These are phyloP conservation scores for Onthophagus taurus DNA, from an alignment of 1,140 invertebrate genomes.

Conservation along the genomic window DNA sequence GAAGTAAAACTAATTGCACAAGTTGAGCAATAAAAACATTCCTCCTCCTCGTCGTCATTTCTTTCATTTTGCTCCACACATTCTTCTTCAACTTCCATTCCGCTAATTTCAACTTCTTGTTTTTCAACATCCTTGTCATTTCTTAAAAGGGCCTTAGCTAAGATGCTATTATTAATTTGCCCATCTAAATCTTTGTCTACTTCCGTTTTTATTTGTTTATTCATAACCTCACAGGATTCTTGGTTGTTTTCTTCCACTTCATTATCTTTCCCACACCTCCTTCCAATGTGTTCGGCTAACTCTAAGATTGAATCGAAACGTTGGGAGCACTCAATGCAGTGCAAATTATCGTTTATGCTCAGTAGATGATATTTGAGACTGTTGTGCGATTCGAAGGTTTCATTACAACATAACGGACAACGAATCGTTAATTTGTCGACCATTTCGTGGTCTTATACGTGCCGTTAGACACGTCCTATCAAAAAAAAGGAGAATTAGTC, in stretches of 20 bases:
- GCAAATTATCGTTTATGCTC: constrained; percentile 47
- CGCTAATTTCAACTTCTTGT: too few species aligned
- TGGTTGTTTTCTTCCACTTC: constrained; percentile 21
- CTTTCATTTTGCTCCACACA: constrained; percentile 14
- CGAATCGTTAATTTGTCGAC: constrained; percentile 28
- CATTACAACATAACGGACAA: constrained; percentile 55
- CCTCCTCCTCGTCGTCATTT: constrained; percentile 29
- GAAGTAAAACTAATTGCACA: constrained; percentile 53
- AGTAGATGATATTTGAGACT: constrained; percentile 50
- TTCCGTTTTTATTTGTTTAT: constrained; percentile 12
- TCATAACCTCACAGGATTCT: not conserved
- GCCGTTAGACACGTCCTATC: not conserved
- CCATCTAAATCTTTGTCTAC: constrained; percentile 11
- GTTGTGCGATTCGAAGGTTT: constrained; percentile 46
- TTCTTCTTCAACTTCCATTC: not conserved
- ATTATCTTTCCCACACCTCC: constrained; percentile 26
- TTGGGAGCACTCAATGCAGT: constrained; percentile 47
- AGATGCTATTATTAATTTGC: constrained; percentile 14
- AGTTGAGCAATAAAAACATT: constrained; percentile 51
- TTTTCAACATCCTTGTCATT: constrained; percentile 13
- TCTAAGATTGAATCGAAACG: constrained; percentile 42
- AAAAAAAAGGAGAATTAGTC: too few species aligned
- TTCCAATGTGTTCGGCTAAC: constrained; percentile 46
- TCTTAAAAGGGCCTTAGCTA: constrained; percentile 13
- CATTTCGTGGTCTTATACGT: constrained; percentile 14